Evolutionary conservation across 2,888 invertebrate genomes (phyloP), one percentile per base, ranked within the genome.

Genomic region (Spodoptera exigua): DNA sequence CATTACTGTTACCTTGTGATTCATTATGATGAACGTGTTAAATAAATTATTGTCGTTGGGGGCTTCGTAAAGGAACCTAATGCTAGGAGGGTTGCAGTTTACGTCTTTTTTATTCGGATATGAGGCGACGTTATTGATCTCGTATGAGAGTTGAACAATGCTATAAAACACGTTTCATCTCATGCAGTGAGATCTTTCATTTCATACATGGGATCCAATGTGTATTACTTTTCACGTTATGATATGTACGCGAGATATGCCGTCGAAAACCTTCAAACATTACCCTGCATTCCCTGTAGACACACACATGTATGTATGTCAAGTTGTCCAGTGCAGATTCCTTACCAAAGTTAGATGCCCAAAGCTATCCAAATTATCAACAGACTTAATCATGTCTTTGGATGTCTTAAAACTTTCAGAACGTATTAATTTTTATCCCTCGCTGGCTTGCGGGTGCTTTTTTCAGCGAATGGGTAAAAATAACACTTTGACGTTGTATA

Each of bases 271-370:
- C 7, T 9, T 9, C 27, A 5, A 5, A 27, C 7, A 5, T 21
- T 21, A 0, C 21, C 5, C 5, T 5, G 27, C n/a, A 27, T 9
- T 27, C 9, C 7, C 27, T 7, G 9, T 27, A 27, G 7, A 1
- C 9, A 27, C 21, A 1, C 3, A n/a, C n/a, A n/a, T n/a, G n/a
- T n/a, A n/a, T n/a, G n/a, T n/a, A n/a, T n/a, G n/a, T n/a, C n/a
- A n/a, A n/a, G n/a, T n/a, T 21, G 21, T 91, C 90, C 90, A 90
- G 87, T 90, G 91, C 90, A 83, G 89, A 77, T 81, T 27, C 75
- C 71, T 65, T 74, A 76, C 74, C 76, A 78, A 81, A 79, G 78
- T 89, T 68, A 87, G 89, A 85, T 89, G 87, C 81, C 78, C 68
- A 65, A 72, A 76, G 78, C 72, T 78, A 73, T 82, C 81, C 74